Evolutionary conservation across 2,888 invertebrate genomes (phyloP), one percentile per base, ranked within the genome.

Genomic region (Euspilapteryx auroguttella): DNA sequence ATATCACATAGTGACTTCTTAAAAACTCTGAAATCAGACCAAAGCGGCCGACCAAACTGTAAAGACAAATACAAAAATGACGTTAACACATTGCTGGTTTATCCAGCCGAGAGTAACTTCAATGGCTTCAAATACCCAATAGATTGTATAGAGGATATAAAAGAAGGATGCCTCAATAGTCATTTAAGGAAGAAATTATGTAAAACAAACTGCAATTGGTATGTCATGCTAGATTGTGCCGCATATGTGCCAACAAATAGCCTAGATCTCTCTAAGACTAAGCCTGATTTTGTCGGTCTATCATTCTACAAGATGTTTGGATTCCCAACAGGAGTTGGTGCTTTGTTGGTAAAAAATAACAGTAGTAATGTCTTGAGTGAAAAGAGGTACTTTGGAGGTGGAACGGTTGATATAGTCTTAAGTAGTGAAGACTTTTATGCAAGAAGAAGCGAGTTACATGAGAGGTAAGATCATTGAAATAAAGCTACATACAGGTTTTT

Each of bases 291-390:
- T 76, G 84, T 96, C 0, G 82, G 85, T 31, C 32, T 98, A 11
- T 97, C 97, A 1, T 98, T 98, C 73, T 98, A 98, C 66, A 98
- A 97, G 78, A 89, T 98, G 47, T 97, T 98, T 75, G 82, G 82
- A 12, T 96, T 89, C 57, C 98, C 98, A 2, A 96, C 96, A 28
- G 98, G 98, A 3, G 68, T 97, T 11, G 98, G 97, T 15, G 95
- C 93, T 8, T 56, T 96, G 12, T 51, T 97, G 30, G 86, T 96
- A 0, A 83, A 77, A 46, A 89, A 87, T 48, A 52, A 61, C 12
- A 84, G 82, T 49, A 62, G 66, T 21, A 34, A 68, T 44, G 61
- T 82, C 6, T 63, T 94, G 35, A 69, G 78, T 32, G 59, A 73
- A 25, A 86, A 88, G 48, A 68, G 56, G 29, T 96, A 92, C 57